Conservation (phyloP, 2,888 invertebrate species). For the Eurois occulta region DNA sequence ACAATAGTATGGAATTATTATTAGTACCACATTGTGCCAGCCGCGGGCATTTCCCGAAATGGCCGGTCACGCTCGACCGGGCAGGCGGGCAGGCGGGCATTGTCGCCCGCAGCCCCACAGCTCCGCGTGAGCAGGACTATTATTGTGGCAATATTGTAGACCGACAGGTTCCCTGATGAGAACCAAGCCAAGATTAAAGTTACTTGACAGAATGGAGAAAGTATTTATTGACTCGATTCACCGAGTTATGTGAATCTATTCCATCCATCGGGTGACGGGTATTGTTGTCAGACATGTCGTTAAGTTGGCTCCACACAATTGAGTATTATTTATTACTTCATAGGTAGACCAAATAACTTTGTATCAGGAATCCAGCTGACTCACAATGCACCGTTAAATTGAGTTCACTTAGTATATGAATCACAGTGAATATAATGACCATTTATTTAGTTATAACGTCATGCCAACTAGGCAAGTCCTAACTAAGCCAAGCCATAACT, state of each 20-base stretch:
- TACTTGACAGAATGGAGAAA: slow-evolving; percentile 26
- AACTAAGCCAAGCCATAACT: slow-evolving; percentile 38
- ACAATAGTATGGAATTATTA: slow-evolving; percentile 63
- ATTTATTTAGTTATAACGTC: slow-evolving; percentile 20
- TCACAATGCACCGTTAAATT: slow-evolving; percentile 17
- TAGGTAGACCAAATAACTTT: slow-evolving; percentile 18
- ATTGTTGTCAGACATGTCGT: slow-evolving; percentile 6
- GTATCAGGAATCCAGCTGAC: slow-evolving; percentile 14
- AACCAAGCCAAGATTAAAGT: slow-evolving; percentile 13
- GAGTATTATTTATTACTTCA: slow-evolving; percentile 6
- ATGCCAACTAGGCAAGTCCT: slow-evolving; percentile 3
- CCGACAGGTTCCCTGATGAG: slow-evolving; percentile 38
- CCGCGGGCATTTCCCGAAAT: slow-evolving; percentile 46
- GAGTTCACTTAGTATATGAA: slow-evolving; percentile 35
- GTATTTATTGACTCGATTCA: slow-evolving; percentile 19
- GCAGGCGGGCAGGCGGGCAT: slow-evolving; percentile 22
- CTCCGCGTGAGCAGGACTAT: not conserved
- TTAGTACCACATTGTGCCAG: slow-evolving; percentile 53
- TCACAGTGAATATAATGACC: slow-evolving; percentile 22
- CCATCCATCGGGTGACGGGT: slow-evolving; percentile 2
- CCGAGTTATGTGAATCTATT: slow-evolving; percentile 17
- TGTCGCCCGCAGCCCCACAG: slow-evolving; percentile 16
- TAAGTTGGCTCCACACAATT: slow-evolving; percentile 14
- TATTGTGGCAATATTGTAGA: slow-evolving; percentile 24
- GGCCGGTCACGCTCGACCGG: slow-evolving; percentile 48